A percentile compares a stretch with the other conserved stretches of the same genome.
phyloP scores from a whole-genome alignment of 2,888 invertebrate species.

The Epinotia ramella region DNA sequence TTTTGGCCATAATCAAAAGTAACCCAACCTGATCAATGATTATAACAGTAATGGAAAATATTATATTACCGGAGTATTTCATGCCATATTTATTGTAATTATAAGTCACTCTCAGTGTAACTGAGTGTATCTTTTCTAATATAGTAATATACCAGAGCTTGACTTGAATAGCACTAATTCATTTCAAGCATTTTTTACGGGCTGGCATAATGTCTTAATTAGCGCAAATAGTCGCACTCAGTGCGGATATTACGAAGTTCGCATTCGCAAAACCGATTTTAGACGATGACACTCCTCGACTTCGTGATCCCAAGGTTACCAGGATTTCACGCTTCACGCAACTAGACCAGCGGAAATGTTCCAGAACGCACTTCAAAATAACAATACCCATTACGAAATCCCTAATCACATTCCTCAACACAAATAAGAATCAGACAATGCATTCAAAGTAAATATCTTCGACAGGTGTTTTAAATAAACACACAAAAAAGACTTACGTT shows the following conservation, averaged over 20 bases:
- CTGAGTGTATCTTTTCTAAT: too few relatives aligned
- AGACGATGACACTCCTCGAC: conserved; percentile 64
- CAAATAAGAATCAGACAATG: conserved; percentile 50
- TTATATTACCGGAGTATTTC: not conserved
- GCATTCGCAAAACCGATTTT: conserved; percentile 63
- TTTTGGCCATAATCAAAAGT: not conserved
- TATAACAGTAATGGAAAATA: too few relatives aligned
- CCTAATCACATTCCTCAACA: conserved; percentile 48
- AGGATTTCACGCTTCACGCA: conserved; percentile 55
- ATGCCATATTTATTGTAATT: not conserved
- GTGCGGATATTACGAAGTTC: conserved; percentile 43
- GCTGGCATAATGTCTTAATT: conserved; percentile 20
- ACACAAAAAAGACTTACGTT: conserved; percentile 63
- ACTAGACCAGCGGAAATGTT: conserved; percentile 46
- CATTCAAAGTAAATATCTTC: conserved; percentile 47
- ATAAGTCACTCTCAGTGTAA: too few relatives aligned
- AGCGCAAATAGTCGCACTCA: conserved; percentile 11
- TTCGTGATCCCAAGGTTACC: conserved; percentile 65
- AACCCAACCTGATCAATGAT: not conserved
- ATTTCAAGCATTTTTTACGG: not conserved
- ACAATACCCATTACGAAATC: conserved; percentile 52
- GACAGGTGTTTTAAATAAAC: conserved; percentile 52
- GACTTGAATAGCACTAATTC: not conserved
- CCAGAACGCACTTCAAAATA: conserved; percentile 49
- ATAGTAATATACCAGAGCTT: not conserved